phyloP scores from a whole-genome alignment of 2,888 invertebrate species.

The Pherbina coryleti region DNA sequence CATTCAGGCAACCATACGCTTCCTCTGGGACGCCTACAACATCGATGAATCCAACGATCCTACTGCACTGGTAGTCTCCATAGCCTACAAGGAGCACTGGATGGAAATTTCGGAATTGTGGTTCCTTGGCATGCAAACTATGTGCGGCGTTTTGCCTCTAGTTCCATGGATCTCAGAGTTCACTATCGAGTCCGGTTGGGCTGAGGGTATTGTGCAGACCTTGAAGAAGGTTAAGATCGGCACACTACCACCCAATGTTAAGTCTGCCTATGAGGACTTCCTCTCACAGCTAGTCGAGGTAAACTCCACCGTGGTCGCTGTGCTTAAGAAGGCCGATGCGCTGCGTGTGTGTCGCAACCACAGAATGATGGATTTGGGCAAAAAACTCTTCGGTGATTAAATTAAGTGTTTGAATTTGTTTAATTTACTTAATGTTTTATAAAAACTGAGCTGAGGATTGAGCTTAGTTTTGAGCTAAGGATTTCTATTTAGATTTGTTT shows the following conservation, averaged over 20 bases:
- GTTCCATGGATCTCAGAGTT: conserved; percentile 93
- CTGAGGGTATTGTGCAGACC: conserved; percentile 86
- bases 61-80: conserved; percentile 84
- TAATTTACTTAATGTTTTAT: not conserved
- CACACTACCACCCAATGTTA: conserved; percentile 84
- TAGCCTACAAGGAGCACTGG: conserved; percentile 90
- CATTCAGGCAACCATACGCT: conserved; percentile 89
- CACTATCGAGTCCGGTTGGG: conserved; percentile 94
- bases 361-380: conserved; percentile 89
- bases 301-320: conserved; percentile 79
- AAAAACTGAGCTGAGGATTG: not conserved
- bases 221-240: conserved; percentile 87
- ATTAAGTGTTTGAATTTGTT: not conserved
- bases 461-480: not conserved
- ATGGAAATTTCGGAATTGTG: conserved; percentile 90
- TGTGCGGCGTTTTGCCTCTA: conserved; percentile 83
- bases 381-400: conserved; percentile 88
- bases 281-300: conserved; percentile 87
- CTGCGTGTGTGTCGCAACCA: conserved; percentile 87
- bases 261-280: conserved; percentile 92
- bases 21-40: conserved; percentile 93
- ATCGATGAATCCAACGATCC: conserved; percentile 90
- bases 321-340: conserved; percentile 86
- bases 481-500: too few relatives aligned
- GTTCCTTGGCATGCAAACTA: conserved; percentile 95